Base-by-base conservation (phyloP, 2,113 vertebrate genomes). In the Eulemur rufifrons region DNA sequence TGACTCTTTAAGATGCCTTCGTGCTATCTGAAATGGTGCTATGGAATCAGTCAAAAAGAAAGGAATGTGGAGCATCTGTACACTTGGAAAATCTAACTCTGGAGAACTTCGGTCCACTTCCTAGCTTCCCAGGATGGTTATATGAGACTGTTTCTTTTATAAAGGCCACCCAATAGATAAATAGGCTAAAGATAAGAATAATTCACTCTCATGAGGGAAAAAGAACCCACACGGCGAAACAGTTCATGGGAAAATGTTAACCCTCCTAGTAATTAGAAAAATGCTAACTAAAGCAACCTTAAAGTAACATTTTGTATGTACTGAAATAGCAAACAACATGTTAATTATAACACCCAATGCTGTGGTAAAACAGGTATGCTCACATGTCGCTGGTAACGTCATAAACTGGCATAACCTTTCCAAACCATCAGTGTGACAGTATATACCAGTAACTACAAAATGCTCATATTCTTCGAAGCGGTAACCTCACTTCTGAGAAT, bases 1-100 rank as follows among this genome's bases (percentile, higher is more conserved):
- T 2, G 10, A 23, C 89, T 71, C 20, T 6, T 74, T 12, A 1
- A 6, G 61, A 25, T 1, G 0, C 4, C 32, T 8, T 10, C 11
- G 18, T 27, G 13, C 52, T 64, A 52, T 52, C 56, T 52, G 56
- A 76, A 56, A n/a, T 8, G 3, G 21, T 4, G 14, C 27, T n/a
- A 2, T 21, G 12, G 21, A 34, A 29, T 56, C 32, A 6, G 15
- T n/a, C 15, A 20, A 14, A 50, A 50, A 68, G 80, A 56, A 54
- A 12, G 15, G 8, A 39, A 27, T 5, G 18, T 0, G 18, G 34
- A 37, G 8, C 7, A 4, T 23, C 54, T 21, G 23, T 42, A 45
- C 68, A 2, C 50, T 47, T 23, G 78, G 15, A 91, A 77, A 47
- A 63, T 52, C 34, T 50, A 54, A 32, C 39, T 39, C 6, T 21